phyloP scores from a whole-genome alignment of 2,888 invertebrate species.

The Pseudanteris insignis region DNA sequence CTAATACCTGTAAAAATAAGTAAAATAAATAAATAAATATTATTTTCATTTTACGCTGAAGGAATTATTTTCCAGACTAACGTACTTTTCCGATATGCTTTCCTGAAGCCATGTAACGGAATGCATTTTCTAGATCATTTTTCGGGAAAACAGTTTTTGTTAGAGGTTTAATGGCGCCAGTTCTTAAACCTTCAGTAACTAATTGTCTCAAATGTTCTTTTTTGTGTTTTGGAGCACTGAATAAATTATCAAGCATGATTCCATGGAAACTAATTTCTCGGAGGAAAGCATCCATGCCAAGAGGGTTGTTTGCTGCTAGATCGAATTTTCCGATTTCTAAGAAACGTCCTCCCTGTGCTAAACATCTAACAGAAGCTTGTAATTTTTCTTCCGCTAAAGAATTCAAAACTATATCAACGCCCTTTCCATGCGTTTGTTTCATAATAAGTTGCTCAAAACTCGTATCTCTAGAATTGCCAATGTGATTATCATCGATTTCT shows the following conservation, averaged over 20 bases:
- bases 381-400: constrained; percentile 93
- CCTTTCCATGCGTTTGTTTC: constrained; percentile 81
- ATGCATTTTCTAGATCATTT: constrained; percentile 77
- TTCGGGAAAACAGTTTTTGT: constrained; percentile 68
- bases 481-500: constrained; percentile 71
- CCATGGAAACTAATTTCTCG: constrained; percentile 81
- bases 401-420: constrained; percentile 92
- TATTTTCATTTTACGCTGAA: neutral
- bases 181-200: constrained; percentile 73
- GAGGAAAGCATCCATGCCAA: constrained; percentile 75
- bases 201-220: constrained; percentile 67
- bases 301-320: constrained; percentile 73
- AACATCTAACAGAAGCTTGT: constrained; percentile 74
- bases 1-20: constrained; percentile 29
- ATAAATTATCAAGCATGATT: constrained; percentile 78
- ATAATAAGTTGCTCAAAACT: constrained; percentile 89
- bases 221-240: constrained; percentile 70
- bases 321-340: constrained; percentile 90
- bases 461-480: constrained; percentile 87
- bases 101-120: constrained; percentile 73
- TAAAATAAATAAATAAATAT: neutral
- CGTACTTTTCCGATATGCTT: constrained; percentile 85
- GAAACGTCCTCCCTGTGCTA: constrained; percentile 74
- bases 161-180: constrained; percentile 73
- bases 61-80: no score